Evolutionary conservation across 2,797 vertebrate genomes (phyloP).

Genomic region (Bradypus variegatus): DNA sequence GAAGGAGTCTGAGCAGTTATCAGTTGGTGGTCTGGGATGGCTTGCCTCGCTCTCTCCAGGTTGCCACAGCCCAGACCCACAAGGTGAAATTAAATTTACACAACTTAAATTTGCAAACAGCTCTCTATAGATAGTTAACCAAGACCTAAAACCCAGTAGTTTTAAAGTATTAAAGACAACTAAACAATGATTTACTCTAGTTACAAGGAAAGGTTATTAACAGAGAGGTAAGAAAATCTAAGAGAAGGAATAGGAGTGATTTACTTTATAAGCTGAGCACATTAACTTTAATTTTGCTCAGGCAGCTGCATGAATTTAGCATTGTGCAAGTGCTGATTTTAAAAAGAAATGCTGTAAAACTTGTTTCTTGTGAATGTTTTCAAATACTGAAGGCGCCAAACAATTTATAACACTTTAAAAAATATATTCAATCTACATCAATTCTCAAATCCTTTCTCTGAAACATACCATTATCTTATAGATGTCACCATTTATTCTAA

Average conservation of each 20-base stretch:
- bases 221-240: neutral
- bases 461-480: neutral
- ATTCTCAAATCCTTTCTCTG: slow-evolving; percentile 37
- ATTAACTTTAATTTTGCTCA: slow-evolving; percentile 44
- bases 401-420: slow-evolving; percentile 47
- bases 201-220: slow-evolving; percentile 11
- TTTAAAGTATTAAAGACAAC: slow-evolving; percentile 47
- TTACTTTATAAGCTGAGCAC: slow-evolving; percentile 5
- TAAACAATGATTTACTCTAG: slow-evolving; percentile 34
- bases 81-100: slow-evolving; percentile 57
- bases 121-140: slow-evolving; percentile 49
- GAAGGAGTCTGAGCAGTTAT: slow-evolving; percentile 25
- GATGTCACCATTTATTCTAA: neutral
- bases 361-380: slow-evolving; percentile 49
- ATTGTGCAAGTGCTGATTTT: neutral
- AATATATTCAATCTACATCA: slow-evolving; percentile 32
- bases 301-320: slow-evolving; percentile 44
- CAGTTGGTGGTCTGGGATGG: slow-evolving; percentile 42
- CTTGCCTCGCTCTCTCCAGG: slow-evolving; percentile 18
- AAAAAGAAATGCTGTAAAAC: slow-evolving; percentile 30
- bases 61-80: slow-evolving; percentile 24
- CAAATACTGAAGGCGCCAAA: slow-evolving; percentile 36
- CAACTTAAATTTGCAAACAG: slow-evolving; percentile 52
- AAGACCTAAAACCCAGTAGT: slow-evolving; percentile 38
- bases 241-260: slow-evolving; percentile 24